Percentiles rank a stretch among this genome's conserved stretches.
Evolutionary conservation across 2,113 vertebrate species (phyloP).

Genomic region (Regulus satrapa): DNA sequence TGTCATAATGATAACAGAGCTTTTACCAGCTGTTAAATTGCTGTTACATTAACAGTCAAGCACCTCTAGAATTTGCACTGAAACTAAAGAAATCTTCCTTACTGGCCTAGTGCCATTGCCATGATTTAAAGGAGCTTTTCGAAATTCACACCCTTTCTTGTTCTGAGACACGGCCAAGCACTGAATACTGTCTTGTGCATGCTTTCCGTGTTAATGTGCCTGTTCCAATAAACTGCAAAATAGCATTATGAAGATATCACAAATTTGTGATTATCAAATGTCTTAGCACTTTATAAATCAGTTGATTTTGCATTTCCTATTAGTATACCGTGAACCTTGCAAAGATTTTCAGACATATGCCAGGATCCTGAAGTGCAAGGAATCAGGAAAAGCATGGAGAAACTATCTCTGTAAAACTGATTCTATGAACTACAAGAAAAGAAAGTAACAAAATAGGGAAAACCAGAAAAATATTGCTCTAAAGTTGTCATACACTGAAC

Average conservation of each 20-base stretch:
- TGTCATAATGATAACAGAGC: neutral
- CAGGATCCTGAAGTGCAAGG: neutral
- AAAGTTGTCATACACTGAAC: neutral
- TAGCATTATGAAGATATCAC: neutral
- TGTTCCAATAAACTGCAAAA: neutral
- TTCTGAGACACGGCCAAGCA: accelerated
- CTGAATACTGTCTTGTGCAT: neutral
- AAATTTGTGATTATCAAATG: neutral
- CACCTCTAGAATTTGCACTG: neutral
- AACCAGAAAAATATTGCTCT: neutral
- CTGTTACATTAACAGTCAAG: neutral
- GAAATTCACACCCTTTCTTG: neutral
- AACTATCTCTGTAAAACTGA: neutral
- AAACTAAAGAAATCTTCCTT: neutral
- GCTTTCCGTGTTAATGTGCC: neutral
- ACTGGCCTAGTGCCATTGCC: too few relatives aligned
- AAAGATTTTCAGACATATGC: neutral
- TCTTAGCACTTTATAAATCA: neutral
- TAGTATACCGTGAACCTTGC: neutral
- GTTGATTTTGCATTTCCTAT: neutral
- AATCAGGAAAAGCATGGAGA: neutral
- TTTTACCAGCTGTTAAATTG: neutral
- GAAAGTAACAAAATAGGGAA: neutral
- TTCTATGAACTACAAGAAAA: neutral
- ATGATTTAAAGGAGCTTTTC: neutral